phyloP scores from a whole-genome alignment of 2,113 vertebrate species.

The Heterochromis multidens region DNA sequence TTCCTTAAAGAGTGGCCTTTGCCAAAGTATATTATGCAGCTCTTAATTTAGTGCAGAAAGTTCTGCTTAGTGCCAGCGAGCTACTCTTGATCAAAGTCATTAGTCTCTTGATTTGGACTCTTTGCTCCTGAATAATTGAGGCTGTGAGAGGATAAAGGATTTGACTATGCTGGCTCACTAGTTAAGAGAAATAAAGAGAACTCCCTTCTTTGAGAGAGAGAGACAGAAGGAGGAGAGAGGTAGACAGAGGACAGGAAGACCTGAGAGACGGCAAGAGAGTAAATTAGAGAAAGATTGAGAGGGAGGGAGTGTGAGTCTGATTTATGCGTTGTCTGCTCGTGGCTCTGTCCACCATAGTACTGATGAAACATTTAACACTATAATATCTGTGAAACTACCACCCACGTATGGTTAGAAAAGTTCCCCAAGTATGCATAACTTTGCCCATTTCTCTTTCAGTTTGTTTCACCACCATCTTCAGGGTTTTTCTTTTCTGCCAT shows the following conservation, averaged over 20 bases:
- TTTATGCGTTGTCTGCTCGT: conserved; percentile 16
- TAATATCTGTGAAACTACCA: conserved; percentile 4
- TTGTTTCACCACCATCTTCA: neutral
- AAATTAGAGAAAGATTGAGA: conserved; percentile 29
- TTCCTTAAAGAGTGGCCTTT: conserved; percentile 27
- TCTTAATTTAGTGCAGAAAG: conserved; percentile 61
- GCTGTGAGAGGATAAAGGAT: conserved; percentile 62
- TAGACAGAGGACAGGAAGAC: neutral
- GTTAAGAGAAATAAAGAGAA: conserved; percentile 54
- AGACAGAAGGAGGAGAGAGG: neutral
- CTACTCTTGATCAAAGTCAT: conserved; percentile 72
- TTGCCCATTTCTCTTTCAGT: neutral
- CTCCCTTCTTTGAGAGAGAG: neutral
- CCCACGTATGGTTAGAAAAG: neutral
- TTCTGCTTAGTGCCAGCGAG: conserved; percentile 52
- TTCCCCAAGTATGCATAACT: neutral
- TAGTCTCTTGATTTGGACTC: conserved; percentile 67
- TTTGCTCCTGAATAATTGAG: conserved; percentile 72
- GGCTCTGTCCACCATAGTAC: conserved; percentile 6
- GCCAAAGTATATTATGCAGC: conserved; percentile 45
- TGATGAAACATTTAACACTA: conserved; percentile 54
- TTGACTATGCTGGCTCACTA: conserved; percentile 46
- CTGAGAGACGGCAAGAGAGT: neutral
- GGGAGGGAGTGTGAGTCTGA: neutral
- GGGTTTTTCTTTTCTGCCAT: neutral